Evolutionary conservation across 2,113 vertebrate genomes (phyloP).

Genomic region (Phodopus roborovskii): DNA sequence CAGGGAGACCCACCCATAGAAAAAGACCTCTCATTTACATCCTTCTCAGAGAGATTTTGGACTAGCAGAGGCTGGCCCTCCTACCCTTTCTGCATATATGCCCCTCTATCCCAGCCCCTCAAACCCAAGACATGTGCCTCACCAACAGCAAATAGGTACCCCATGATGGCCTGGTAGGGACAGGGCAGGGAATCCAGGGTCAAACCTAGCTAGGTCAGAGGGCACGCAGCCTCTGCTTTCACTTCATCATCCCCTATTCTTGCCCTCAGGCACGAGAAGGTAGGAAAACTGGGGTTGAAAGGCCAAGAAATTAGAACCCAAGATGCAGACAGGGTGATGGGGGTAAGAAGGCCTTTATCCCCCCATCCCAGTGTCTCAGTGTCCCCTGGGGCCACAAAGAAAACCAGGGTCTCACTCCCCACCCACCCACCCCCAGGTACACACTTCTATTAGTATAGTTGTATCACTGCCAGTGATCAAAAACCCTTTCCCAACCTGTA

Average conservation of each 20-base stretch:
- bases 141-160: slow-evolving; percentile 87
- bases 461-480: slow-evolving; percentile 92
- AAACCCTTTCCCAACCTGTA: slow-evolving; percentile 90
- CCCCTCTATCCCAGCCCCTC: no score
- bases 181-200: neutral
- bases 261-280: neutral
- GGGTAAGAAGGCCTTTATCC: neutral
- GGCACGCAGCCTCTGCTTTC: neutral
- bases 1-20: neutral
- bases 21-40: neutral
- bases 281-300: neutral
- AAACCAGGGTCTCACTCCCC: neutral
- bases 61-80: neutral
- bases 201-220: no score
- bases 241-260: neutral
- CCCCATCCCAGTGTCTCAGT: neutral
- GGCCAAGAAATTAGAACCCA: neutral
- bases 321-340: neutral
- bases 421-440: no score
- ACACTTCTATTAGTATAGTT: slow-evolving; percentile 88
- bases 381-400: neutral
- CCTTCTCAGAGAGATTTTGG: neutral
- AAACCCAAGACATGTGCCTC: slow-evolving; percentile 81
- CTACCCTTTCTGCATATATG: neutral
- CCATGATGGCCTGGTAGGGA: slow-evolving; percentile 89